Evolutionary conservation across 2,113 vertebrate genomes (phyloP), one percentile per base, ranked within the genome.

Genomic region (Azemiops feae): DNA sequence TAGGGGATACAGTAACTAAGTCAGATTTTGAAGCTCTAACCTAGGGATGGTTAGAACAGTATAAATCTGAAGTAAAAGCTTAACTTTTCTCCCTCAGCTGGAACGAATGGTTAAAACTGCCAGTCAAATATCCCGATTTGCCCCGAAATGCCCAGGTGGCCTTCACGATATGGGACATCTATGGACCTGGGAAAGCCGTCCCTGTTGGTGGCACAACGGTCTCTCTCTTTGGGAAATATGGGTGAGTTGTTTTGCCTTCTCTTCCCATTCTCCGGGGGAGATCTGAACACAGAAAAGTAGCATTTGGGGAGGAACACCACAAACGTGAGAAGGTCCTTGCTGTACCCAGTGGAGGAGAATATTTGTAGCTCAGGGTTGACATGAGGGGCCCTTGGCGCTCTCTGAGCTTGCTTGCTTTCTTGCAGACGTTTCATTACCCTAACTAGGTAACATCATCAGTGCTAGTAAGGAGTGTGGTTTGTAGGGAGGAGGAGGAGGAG

Each of bases 31-130:
- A 2, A 5, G 4, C n/a, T 69, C 12, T 69, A 16, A n/a, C 6
- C 64, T 16, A 5, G 4, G 30, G 64, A 69, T 30, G 64, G 4
- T 5, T 14, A 69, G 64, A 69, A n/a, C 0, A 0, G 30, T 69
- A 0, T 16, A 34, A 14, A 0, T 52, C 88, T 2, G 89, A 50
- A 23, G 57, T 96, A 92, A 96, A 43, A 23, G 1, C 5, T 4
- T 6, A 27, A 0, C 92, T 0, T 96, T 91, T 96, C 57, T 95
- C 11, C 1, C 94, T 74, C 92, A 99, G 99, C 96, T 99, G 99
- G 99, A 99, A 99, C 0, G 99, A 99, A 94, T 99, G 99, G 99
- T 96, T 99, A 53, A 98, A 98, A 93, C 96, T 99, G 85, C 99
- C 99, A 0, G 99, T 99, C 94, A 99, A 99, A 92, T 99, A 99